A percentile compares a stretch with the other conserved stretches of the same genome.
phyloP scores from a whole-genome alignment of 2,888 invertebrate species.

The Nomada lathburiana region DNA sequence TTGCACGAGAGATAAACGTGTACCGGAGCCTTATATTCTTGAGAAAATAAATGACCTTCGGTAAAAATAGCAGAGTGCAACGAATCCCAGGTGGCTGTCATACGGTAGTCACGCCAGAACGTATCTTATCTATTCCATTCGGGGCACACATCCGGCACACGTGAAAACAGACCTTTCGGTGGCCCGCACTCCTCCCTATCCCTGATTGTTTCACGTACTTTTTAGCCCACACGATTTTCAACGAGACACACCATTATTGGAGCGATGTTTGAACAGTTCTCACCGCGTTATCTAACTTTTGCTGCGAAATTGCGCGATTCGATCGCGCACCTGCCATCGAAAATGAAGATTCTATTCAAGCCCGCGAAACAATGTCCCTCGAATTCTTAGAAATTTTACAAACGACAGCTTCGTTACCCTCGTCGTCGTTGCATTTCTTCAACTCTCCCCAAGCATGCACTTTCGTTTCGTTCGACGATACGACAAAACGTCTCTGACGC shows the following conservation, averaged over 20 bases:
- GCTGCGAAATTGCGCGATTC: conserved; percentile 16
- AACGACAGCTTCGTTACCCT: no score
- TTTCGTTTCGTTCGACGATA: background rate
- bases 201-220: conserved; percentile 27
- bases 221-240: conserved; percentile 26
- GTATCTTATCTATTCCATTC: conserved; percentile 53
- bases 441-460: no score
- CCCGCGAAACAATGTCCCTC: background rate
- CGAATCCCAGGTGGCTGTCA: conserved; percentile 53
- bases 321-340: conserved; percentile 3
- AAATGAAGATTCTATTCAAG: conserved; percentile 16
- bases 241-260: background rate
- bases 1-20: conserved; percentile 51
- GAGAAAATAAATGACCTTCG: conserved; percentile 57
- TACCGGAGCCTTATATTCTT: conserved; percentile 33
- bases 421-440: no score
- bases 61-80: conserved; percentile 62
- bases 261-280: conserved; percentile 50
- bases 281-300: conserved; percentile 33
- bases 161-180: background rate
- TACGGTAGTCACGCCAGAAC: conserved; percentile 25
- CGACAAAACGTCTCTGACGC: no score
- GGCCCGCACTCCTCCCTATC: background rate
- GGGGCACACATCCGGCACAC: conserved; percentile 25
- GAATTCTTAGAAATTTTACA: no score